These are phyloP conservation scores for Dolichomitus sp. DNA, from an alignment of 2,888 invertebrate species.

Conservation along the genomic window DNA sequence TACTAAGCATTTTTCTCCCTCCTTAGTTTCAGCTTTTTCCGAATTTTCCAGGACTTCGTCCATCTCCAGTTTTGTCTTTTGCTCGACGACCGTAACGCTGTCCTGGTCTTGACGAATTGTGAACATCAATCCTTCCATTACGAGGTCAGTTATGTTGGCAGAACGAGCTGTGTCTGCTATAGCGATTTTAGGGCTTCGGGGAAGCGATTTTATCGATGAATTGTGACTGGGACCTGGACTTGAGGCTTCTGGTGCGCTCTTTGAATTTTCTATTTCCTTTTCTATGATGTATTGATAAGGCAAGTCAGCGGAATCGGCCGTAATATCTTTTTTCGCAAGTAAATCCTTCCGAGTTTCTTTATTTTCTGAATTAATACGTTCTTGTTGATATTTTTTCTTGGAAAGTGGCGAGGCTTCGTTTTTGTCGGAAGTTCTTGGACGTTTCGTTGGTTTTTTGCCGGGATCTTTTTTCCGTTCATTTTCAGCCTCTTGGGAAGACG, in stretches of 20 bases:
- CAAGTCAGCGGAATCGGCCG: slow-evolving; percentile 72
- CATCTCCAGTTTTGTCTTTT: slow-evolving; percentile 82
- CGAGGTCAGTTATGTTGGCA: slow-evolving; percentile 83
- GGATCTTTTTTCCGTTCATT: slow-evolving; percentile 27
- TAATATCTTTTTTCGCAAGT: slow-evolving; percentile 38
- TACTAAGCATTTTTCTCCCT: slow-evolving; percentile 81
- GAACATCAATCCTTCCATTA: slow-evolving; percentile 85
- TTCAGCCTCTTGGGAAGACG: neutral
- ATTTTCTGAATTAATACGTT: slow-evolving; percentile 1
- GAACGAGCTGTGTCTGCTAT: slow-evolving; percentile 73
- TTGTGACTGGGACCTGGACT: slow-evolving; percentile 42
- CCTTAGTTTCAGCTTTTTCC: slow-evolving; percentile 81
- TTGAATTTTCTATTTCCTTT: slow-evolving; percentile 78
- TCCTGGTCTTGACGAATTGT: slow-evolving; percentile 82
- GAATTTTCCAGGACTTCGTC: slow-evolving; percentile 85
- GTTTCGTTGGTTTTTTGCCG: slow-evolving; percentile 1
- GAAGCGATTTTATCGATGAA: slow-evolving; percentile 39
- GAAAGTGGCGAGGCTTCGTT: slow-evolving; percentile 4
- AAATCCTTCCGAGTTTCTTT: slow-evolving; percentile 36
- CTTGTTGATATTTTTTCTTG: slow-evolving; percentile 39
- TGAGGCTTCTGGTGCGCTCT: slow-evolving; percentile 20
- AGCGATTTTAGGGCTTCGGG: slow-evolving; percentile 46
- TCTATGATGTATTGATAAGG: slow-evolving; percentile 82
- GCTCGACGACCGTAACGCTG: slow-evolving; percentile 82
- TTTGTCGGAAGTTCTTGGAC: slow-evolving; percentile 2